Base-by-base conservation (phyloP, 2,113 vertebrate species). In the Mirounga angustirostris region DNA sequence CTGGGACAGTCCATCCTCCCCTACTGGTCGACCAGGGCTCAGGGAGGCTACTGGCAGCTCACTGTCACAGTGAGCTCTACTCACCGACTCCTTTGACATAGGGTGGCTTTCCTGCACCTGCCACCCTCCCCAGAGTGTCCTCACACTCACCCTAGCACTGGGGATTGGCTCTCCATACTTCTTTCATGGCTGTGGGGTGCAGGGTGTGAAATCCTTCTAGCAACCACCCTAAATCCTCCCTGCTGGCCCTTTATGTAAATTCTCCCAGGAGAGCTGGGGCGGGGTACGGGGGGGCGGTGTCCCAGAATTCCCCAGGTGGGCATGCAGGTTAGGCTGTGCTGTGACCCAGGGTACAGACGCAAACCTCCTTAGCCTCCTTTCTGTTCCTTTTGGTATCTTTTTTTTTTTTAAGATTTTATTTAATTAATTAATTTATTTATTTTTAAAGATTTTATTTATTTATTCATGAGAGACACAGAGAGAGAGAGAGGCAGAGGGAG, bases 371-470 rank as follows among this genome's bases (percentile, higher is more conserved):
- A 59, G 81, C 88, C 30, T 93, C 33, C 54, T 88, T 87, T 91
- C 93, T 92, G 59, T 50, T 96, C 86, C 33, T 91, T 86, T 86
- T 92, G 58, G 84, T 86, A 69, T 43, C 95, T 94, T 94, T 91
- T 90, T 78, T 40, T 40, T 40, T 40, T 40, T 40, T 40, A 40
- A 40, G 40, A 40, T 40, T 40, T 40, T 40, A 40, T 40, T 40
- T 40, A 4, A 40, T 40, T 40, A 4, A 40, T 40, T 40, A 4
- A 40, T 40, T 40, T 40, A 40, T 40, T 40, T 40, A 40, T 40
- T 40, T 40, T 40, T 40, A 40, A 40, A 40, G 40, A 40, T 40
- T 40, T 40, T 40, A 40, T 40, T 40, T 40, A 40, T 40, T 40
- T 40, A 40, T 40, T 40, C 36, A 40, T 40, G 36, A 40, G 36